Evolutionary conservation across 2,113 vertebrate genomes (phyloP), one percentile per base, ranked within the genome.

Genomic region (Casuarius casuarius): DNA sequence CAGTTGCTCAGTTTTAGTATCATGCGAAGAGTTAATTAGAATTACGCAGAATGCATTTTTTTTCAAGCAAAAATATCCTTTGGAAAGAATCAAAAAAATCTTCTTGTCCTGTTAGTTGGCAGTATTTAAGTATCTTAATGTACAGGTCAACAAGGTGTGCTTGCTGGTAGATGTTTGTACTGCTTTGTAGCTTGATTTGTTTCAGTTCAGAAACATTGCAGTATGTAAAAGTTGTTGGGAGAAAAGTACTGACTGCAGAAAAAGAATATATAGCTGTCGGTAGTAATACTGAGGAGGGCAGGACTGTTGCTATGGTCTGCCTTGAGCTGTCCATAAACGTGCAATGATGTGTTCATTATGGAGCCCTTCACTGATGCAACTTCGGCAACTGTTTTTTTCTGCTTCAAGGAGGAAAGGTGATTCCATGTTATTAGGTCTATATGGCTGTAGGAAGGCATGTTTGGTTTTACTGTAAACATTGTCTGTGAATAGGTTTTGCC

Each of bases 121-220:
- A 0, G 0, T 62, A 72, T 18, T 88, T 94, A 74, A 90, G 33
- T 87, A 63, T 46, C 42, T 13, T 87, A 44, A 38, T 5, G 5
- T 22, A 31, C 0, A 4, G 16, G 46, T 84, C 70, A 67, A 7
- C 82, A 77, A 92, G 52, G 73, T n/a, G 58, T 76, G 71, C 46
- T 92, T 92, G 74, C 85, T 79, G 4, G 26, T 13, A 73, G 49
- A 19, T 80, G 31, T 59, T 58, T 17, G 51, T 77, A 33, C 59
- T 89, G 75, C 61, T 94, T 70, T 68, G 58, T 85, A 82, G 12
- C 85, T 95, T 85, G 52, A 68, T 93, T 88, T 87, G n/a, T 86
- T 97, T 92, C 77, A 75, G 56, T 94, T 95, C 89, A 92, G 97
- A 95, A 96, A 82, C 29, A 13, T 73, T 71, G 61, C 79, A 25